Conservation (phyloP, 2,888 invertebrate genomes). For the Lithophane semibrunnea region DNA sequence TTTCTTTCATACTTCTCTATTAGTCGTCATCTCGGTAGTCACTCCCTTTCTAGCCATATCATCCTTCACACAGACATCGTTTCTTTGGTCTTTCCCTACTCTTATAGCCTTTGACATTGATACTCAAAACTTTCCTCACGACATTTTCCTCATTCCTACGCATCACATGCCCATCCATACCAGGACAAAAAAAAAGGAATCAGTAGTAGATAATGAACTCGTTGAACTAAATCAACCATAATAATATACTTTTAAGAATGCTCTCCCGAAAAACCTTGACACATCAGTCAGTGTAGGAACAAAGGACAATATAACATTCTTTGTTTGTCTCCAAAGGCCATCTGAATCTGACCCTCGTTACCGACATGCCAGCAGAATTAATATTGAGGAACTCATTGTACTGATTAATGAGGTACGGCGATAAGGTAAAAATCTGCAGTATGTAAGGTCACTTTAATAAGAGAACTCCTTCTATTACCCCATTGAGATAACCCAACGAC, state of each 20-base stretch:
- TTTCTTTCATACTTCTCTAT: background rate
- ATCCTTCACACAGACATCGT: background rate
- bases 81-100: background rate
- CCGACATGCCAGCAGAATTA: conserved; percentile 26
- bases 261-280: conserved; percentile 14
- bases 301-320: conserved; percentile 31
- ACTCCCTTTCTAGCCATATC: background rate
- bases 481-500: conserved; percentile 55
- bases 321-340: conserved; percentile 34
- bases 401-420: conserved; percentile 16
- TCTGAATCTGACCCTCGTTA: conserved; percentile 38
- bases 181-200: background rate
- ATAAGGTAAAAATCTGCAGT: conserved; percentile 21
- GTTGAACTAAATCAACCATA: background rate
- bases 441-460: conserved; percentile 45
- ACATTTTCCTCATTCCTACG: background rate
- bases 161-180: background rate
- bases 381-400: conserved; percentile 43
- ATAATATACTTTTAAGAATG: background rate
- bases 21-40: background rate
- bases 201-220: background rate
- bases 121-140: background rate
- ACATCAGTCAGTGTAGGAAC: background rate
- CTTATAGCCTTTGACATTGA: background rate
- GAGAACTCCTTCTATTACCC: conserved; percentile 37